Conservation (phyloP, 2,797 vertebrate genomes). For the Dallia pectoralis region DNA sequence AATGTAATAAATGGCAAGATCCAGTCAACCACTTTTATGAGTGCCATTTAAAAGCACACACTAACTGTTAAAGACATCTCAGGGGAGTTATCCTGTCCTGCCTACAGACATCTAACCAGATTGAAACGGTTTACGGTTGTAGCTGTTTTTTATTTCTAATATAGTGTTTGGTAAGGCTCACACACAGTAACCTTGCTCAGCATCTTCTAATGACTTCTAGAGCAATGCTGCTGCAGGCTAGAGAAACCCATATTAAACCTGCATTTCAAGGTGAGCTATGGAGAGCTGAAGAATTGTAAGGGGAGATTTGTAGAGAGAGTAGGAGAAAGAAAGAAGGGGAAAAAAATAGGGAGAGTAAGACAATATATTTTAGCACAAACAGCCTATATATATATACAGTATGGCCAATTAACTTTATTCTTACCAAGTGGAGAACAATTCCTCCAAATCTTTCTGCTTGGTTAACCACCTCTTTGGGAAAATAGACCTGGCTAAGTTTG, state of each 20-base stretch:
- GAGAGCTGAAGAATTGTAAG: background rate
- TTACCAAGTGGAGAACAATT: background rate
- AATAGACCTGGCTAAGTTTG: background rate
- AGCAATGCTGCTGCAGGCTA: constrained; percentile 10
- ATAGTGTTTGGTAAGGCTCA: constrained; percentile 14
- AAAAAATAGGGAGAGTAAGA: no score
- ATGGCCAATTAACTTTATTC: background rate
- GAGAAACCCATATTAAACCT: constrained; percentile 29
- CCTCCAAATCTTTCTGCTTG: background rate
- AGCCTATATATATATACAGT: background rate
- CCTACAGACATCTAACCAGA: constrained; percentile 27
- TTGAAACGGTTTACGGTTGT: constrained; percentile 17
- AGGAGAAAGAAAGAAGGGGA: background rate
- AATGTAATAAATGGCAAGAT: background rate
- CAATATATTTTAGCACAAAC: background rate
- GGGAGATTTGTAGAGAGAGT: no score
- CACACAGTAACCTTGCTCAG: background rate
- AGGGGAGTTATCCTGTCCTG: constrained; percentile 9
- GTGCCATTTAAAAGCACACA: constrained; percentile 3
- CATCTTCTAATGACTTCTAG: constrained; percentile 29
- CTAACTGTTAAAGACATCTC: background rate
- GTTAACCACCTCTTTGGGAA: background rate
- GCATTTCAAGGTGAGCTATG: constrained; percentile 13
- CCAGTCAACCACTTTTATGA: background rate
- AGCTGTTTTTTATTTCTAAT: constrained; percentile 30